These are phyloP conservation scores for Drosophila acutilabella DNA, from an alignment of 2,888 invertebrate genomes.

Conservation along the genomic window DNA sequence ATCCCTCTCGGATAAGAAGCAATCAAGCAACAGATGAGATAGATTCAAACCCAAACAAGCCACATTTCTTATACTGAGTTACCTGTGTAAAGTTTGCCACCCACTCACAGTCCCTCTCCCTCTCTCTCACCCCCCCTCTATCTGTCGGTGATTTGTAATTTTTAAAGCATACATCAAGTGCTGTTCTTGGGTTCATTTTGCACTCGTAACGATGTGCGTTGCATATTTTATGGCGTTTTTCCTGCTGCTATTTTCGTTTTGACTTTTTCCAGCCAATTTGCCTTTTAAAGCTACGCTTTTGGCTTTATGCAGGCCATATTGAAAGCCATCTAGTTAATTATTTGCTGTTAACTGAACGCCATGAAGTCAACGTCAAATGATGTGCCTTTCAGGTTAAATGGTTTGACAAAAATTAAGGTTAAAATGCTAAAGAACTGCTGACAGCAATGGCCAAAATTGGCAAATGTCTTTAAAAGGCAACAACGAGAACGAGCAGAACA, in stretches of 20 bases:
- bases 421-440: conserved; percentile 15
- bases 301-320: conserved; percentile 19
- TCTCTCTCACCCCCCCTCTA: not conserved
- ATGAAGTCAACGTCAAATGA: conserved; percentile 77
- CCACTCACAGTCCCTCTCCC: too few species aligned
- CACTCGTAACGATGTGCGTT: conserved; percentile 36
- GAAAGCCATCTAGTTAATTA: conserved; percentile 68
- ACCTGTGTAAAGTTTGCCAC: not conserved
- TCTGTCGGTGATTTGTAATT: conserved; percentile 47
- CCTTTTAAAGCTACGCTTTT: not conserved
- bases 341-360: conserved; percentile 35
- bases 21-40: conserved; percentile 50
- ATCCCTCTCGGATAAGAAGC: conserved; percentile 55
- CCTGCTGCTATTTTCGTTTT: not conserved
- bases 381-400: conserved; percentile 70
- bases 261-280: conserved; percentile 13
- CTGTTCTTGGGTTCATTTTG: conserved; percentile 22
- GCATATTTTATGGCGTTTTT: conserved; percentile 41
- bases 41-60: conserved; percentile 3
- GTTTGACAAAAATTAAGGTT: conserved; percentile 59
- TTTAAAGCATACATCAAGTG: conserved; percentile 51
- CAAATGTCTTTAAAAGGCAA: conserved; percentile 52
- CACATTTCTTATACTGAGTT: not conserved
- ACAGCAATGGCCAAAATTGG: conserved; percentile 25
- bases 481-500: not conserved